phyloP scores from a whole-genome alignment of 1,140 invertebrate genomes.

The Ips nitidus region DNA sequence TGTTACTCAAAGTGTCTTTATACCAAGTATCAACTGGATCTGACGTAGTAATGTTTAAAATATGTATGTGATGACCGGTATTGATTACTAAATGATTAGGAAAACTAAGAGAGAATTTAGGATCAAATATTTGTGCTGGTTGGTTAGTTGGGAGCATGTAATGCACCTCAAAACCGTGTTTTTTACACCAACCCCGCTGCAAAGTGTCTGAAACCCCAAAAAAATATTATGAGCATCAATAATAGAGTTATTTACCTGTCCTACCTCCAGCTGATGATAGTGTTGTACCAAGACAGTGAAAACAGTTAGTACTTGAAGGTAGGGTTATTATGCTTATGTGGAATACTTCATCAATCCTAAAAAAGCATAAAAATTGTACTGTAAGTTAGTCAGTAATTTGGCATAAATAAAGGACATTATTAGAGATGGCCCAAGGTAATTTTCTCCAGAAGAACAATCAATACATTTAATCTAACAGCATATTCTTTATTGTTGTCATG shows the following conservation, averaged over 20 bases:
- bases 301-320: conserved; percentile 47
- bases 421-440: not conserved
- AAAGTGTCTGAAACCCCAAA: not conserved
- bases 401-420: conserved; percentile 15
- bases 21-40: conserved; percentile 40
- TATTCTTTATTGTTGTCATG: not conserved
- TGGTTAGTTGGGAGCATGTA: conserved; percentile 49
- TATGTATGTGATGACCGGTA: conserved; percentile 52
- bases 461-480: not conserved
- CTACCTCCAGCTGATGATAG: conserved; percentile 38
- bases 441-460: not conserved
- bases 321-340: conserved; percentile 50
- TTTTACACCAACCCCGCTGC: conserved; percentile 47
- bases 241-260: not conserved
- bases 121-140: conserved; percentile 46
- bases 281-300: conserved; percentile 42
- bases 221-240: not conserved
- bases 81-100: conserved; percentile 52
- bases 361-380: no score
- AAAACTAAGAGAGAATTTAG: conserved; percentile 48
- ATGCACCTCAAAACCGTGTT: conserved; percentile 50
- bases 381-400: conserved; percentile 38
- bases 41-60: conserved; percentile 45
- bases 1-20: conserved; percentile 14
- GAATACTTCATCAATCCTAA: conserved; percentile 33